Evolutionary conservation across 2,797 vertebrate genomes (phyloP).

Genomic region (Falco rusticolus): DNA sequence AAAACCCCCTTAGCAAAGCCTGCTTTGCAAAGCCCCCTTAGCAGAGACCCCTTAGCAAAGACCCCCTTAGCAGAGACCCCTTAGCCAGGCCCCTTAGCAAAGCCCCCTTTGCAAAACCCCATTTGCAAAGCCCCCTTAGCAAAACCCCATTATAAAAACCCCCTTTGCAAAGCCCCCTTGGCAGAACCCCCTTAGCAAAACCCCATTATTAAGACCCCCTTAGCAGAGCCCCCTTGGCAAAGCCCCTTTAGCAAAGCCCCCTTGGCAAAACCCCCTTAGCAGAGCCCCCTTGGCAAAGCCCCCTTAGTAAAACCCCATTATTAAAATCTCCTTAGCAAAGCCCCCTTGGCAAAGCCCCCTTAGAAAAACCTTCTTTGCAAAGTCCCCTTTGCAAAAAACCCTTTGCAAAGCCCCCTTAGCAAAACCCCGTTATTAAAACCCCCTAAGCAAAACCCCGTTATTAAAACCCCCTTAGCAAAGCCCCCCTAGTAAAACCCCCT

Average conservation of each 20-base stretch:
- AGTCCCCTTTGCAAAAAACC: too few relatives aligned
- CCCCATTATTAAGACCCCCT: neutral
- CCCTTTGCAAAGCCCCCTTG: neutral
- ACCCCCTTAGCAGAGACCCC: too few relatives aligned
- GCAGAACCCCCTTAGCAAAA: too few relatives aligned
- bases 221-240: neutral
- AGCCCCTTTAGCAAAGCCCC: neutral
- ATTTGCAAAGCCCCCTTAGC: neutral
- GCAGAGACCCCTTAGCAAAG: neutral
- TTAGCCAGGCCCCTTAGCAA: neutral
- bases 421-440: neutral
- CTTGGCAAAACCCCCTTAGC: neutral
- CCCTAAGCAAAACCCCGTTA: too few relatives aligned
- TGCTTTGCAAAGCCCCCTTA: too few relatives aligned
- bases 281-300: neutral
- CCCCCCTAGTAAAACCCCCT: fast-evolving
- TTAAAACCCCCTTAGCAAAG: too few relatives aligned
- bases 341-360: neutral
- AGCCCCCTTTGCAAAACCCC: too few relatives aligned
- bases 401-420: neutral
- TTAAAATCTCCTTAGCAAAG: neutral
- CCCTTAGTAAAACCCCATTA: fast-evolving
- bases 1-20: too few relatives aligned
- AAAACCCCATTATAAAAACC: too few relatives aligned
- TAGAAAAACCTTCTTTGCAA: neutral